Conservation (phyloP, 2,888 invertebrate species). For the Apantesis nais region DNA sequence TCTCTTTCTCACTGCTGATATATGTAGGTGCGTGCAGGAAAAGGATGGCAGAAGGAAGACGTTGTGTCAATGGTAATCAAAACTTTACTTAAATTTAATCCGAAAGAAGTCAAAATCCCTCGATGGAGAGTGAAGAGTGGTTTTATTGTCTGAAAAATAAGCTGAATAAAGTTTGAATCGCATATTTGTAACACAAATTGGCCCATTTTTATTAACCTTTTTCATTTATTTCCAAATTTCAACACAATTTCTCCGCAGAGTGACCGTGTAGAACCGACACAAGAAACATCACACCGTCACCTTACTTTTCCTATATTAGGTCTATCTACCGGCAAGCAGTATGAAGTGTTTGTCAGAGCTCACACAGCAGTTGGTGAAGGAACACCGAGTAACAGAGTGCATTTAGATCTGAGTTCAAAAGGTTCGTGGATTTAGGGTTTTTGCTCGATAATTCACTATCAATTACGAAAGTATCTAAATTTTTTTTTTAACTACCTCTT, state of each 20-base stretch:
- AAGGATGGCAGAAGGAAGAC: too few species aligned
- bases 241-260: slow-evolving; percentile 72
- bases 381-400: slow-evolving; percentile 66
- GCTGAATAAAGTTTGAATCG: too few species aligned
- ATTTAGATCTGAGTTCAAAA: slow-evolving; percentile 66
- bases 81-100: too few species aligned
- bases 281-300: slow-evolving; percentile 61
- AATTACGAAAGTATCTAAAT: background rate
- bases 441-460: too few species aligned
- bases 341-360: slow-evolving; percentile 87
- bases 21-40: too few species aligned
- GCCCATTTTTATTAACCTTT: too few species aligned
- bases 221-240: slow-evolving; percentile 37
- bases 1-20: too few species aligned
- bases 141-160: too few species aligned
- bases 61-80: too few species aligned
- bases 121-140: too few species aligned
- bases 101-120: too few species aligned
- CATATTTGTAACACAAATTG: too few species aligned
- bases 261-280: slow-evolving; percentile 67
- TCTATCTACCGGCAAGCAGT: slow-evolving; percentile 80
- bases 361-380: slow-evolving; percentile 87
- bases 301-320: slow-evolving; percentile 77
- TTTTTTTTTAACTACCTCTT: background rate
- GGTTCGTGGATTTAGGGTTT: slow-evolving; percentile 50